Evolutionary conservation across 35 echinoderm and acorn worm genomes (phyloP), one percentile per base, ranked within the genome.

Genomic region (Chiridota heheva): DNA sequence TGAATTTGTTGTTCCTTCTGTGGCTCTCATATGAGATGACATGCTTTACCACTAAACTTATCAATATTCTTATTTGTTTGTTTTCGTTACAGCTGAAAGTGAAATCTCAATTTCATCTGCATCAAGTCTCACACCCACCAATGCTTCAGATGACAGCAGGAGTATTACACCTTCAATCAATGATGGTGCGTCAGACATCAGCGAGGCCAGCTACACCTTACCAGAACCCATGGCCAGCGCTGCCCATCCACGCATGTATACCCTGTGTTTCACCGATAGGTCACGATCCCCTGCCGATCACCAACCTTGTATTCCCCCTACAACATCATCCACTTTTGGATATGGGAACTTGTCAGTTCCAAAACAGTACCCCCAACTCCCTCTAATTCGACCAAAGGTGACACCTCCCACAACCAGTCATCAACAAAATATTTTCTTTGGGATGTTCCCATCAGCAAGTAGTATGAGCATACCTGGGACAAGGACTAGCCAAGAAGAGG

Each of bases 121-220:
- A 12, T 86, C 83, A 26, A 86, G 72, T 56, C 40, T 76, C 29
- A 86, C 83, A 2, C 61, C 72, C 4, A 86, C 83, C 39, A 86
- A 76, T 32, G 47, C 64, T 7, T 86, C 63, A 0, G 81, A 84
- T 35, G 81, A 84, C 47, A 71, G 72, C 48, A 33, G 62, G 31
- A 84, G 81, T 51, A 56, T 71, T 47, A 64, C 83, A 20, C 58
- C 83, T 36, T 76, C 86, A 12, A 58, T 63, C 32, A 66, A 81
- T 7, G 89, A 91, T 36, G 65, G 76, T 28, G 82, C 89, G 20
- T 96, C 92, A 5, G 92, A 96, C 32, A 56, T 83, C 47, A 96
- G 92, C 70, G 81, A 80, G 55, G 76, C 55, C 71, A 86, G 88
- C 49, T 77, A 86, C 47, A 85, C 83, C 58, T 83, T 82, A 34